Evolutionary conservation across 2,797 vertebrate species (phyloP).

Genomic region (Falco cherrug): DNA sequence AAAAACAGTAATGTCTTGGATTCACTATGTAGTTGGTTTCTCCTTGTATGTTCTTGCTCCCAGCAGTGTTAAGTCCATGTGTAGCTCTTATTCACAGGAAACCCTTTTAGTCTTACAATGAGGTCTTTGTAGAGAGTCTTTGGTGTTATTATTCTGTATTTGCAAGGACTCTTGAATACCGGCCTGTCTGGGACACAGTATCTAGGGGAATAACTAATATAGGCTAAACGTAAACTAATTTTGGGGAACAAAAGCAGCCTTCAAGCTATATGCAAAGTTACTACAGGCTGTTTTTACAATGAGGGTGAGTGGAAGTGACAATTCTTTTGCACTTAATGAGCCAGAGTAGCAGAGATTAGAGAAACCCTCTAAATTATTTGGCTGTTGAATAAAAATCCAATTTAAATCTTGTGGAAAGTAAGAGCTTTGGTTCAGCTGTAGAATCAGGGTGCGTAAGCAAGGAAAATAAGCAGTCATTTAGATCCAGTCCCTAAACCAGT

Average conservation of each 20-base stretch:
- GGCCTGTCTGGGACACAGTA: constrained; percentile 38
- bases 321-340: constrained; percentile 61
- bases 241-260: constrained; percentile 62
- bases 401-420: constrained; percentile 46
- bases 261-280: constrained; percentile 53
- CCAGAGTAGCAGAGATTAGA: constrained; percentile 51
- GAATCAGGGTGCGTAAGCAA: constrained; percentile 24
- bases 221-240: constrained; percentile 65
- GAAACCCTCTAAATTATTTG: constrained; percentile 58
- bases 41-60: constrained; percentile 68
- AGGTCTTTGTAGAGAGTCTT: constrained; percentile 58
- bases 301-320: constrained; percentile 47
- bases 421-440: constrained; percentile 29
- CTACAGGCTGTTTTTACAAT: constrained; percentile 51
- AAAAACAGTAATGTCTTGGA: constrained; percentile 37
- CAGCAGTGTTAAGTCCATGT: constrained; percentile 65
- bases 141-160: constrained; percentile 65
- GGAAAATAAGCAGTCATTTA: constrained; percentile 53
- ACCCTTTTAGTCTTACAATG: constrained; percentile 67
- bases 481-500: constrained; percentile 25
- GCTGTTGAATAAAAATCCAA: constrained; percentile 63
- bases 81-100: constrained; percentile 66
- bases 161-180: constrained; percentile 55
- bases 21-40: constrained; percentile 47
- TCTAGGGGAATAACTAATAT: constrained; percentile 60